These are phyloP conservation scores for Strigamia crassipes DNA, from an alignment of 2,888 invertebrate species.

Conservation along the genomic window DNA sequence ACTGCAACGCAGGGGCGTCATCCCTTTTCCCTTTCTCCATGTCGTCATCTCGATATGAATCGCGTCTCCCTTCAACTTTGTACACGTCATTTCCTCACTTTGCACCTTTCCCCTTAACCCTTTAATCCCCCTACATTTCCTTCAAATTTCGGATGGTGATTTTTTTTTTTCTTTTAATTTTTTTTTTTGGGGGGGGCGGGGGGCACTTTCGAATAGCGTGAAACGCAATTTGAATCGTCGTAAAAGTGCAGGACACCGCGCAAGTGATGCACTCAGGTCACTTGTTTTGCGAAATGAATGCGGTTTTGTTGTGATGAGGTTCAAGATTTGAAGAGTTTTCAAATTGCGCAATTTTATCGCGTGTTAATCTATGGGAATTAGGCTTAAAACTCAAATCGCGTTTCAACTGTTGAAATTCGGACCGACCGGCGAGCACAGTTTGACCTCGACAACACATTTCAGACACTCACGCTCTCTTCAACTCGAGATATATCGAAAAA, in stretches of 20 bases:
- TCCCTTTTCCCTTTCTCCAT: slow-evolving; percentile 13
- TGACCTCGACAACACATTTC: too few species aligned
- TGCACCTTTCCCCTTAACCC: slow-evolving; percentile 5
- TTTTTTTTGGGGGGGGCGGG: not conserved
- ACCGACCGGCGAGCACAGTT: too few species aligned
- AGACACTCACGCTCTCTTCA: too few species aligned
- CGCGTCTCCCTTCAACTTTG: not conserved
- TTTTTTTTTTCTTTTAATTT: not conserved
- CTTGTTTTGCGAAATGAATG: not conserved
- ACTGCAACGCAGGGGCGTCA: slow-evolving; percentile 29
- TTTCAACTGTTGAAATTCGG: not conserved
- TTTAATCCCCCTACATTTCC: not conserved
- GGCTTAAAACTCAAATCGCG: not conserved
- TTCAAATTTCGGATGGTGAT: not conserved
- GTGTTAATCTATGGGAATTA: not conserved
- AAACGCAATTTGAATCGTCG: not conserved
- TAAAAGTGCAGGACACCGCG: too few species aligned
- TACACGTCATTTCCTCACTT: slow-evolving; percentile 7
- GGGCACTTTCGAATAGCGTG: not conserved
- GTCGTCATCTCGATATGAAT: slow-evolving; percentile 28
- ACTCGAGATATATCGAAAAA: too few species aligned
- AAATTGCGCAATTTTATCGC: not conserved
- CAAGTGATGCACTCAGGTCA: not conserved
- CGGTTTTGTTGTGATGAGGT: not conserved
- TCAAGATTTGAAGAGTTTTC: not conserved